phyloP scores from a whole-genome alignment of 2,797 vertebrate genomes.

The Cygnus olor region DNA sequence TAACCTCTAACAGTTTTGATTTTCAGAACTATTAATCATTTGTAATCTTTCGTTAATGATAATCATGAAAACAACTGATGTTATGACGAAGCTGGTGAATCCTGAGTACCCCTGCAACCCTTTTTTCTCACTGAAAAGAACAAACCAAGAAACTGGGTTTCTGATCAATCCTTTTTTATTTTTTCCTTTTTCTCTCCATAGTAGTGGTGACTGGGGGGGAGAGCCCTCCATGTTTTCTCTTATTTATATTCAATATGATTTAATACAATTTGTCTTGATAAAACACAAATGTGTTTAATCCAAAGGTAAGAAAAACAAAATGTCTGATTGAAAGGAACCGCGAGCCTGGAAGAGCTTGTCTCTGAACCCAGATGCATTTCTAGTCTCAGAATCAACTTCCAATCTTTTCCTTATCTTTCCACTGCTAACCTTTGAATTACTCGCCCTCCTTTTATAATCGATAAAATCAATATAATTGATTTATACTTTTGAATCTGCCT shows the following conservation, averaged over 20 bases:
- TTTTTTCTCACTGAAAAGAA: not conserved
- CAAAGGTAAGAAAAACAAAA: not conserved
- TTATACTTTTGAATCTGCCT: not conserved
- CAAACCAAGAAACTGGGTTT: not conserved
- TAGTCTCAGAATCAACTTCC: not conserved
- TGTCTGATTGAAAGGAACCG: not conserved
- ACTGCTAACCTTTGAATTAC: not conserved
- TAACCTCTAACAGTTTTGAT: not conserved
- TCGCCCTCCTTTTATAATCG: not conserved
- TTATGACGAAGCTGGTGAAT: not conserved
- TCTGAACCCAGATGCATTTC: not conserved
- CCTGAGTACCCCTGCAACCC: not conserved
- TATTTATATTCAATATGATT: not conserved
- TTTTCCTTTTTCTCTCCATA: not conserved
- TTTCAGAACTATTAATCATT: not conserved
- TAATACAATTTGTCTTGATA: not conserved
- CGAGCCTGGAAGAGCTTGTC: not conserved
- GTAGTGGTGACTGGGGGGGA: not conserved
- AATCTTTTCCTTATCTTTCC: not conserved
- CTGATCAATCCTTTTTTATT: too few species aligned
- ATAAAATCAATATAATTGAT: accelerated
- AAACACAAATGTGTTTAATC: not conserved
- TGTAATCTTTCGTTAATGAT: not conserved
- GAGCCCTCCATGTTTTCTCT: not conserved
- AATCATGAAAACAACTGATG: not conserved